A percentile compares a stretch with the other conserved stretches of the same genome.
Evolutionary conservation across 2,888 invertebrate species (phyloP).

Genomic region (Drosophila pegasa): DNA sequence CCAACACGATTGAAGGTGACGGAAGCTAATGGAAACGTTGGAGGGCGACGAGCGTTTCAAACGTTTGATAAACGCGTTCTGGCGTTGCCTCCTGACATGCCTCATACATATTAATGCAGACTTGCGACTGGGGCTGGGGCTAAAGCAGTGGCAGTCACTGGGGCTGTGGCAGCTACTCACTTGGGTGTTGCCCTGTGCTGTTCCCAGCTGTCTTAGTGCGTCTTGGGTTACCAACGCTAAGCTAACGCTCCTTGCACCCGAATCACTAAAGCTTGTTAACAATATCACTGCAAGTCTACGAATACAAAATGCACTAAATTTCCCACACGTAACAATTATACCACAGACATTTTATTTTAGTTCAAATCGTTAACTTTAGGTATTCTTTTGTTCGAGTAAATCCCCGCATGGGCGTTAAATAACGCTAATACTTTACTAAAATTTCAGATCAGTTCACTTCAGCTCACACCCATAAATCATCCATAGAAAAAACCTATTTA

Average conservation of each 20-base stretch:
- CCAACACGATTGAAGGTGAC: constrained; percentile 28
- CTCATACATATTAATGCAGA: constrained; percentile 73
- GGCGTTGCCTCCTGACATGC: constrained; percentile 71
- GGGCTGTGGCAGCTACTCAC: constrained; percentile 14
- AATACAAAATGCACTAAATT: neutral
- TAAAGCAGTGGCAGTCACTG: no score
- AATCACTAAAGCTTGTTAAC: neutral
- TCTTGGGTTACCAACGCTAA: constrained; percentile 2
- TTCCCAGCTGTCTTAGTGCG: constrained; percentile 27
- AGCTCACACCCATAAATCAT: no score
- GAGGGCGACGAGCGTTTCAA: constrained; percentile 50
- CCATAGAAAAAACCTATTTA: no score
- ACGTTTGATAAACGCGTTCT: constrained; percentile 74
- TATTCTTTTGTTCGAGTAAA: neutral
- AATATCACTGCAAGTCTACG: neutral
- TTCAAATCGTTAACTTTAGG: neutral
- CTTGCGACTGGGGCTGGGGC: neutral
- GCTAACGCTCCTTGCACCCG: neutral
- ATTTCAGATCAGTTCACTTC: neutral
- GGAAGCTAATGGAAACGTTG: constrained; percentile 8
- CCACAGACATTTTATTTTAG: neutral
- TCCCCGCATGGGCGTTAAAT: neutral
- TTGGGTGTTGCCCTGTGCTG: constrained; percentile 50
- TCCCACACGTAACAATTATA: neutral
- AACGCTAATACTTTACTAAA: neutral